These are phyloP conservation scores for Enteromius trimaculatus DNA, from an alignment of 2,797 vertebrate genomes.

Conservation along the genomic window DNA sequence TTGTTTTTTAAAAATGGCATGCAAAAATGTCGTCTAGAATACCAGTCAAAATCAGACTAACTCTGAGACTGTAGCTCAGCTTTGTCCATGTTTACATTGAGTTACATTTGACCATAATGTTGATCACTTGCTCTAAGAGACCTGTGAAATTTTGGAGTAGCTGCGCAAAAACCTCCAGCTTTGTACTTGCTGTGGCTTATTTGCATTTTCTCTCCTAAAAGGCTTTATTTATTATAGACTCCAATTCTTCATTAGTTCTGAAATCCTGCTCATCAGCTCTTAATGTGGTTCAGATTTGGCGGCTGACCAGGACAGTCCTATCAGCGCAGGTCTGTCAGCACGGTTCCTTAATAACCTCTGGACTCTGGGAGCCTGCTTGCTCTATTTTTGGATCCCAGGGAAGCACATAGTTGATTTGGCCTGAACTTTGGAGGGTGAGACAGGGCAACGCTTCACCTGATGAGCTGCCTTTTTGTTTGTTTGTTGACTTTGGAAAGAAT, in stretches of 20 bases:
- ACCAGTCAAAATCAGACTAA: background rate
- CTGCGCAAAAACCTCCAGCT: background rate
- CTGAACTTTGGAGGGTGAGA: slow-evolving; percentile 67
- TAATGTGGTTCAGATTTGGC: slow-evolving; percentile 11
- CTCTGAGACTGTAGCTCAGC: background rate
- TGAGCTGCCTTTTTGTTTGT: slow-evolving; percentile 26
- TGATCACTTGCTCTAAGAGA: background rate
- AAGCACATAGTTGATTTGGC: slow-evolving; percentile 60
- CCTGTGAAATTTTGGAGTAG: background rate
- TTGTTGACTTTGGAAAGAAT: slow-evolving; percentile 50
- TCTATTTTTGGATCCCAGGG: slow-evolving; percentile 73
- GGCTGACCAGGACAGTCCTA: background rate
- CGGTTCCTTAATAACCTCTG: slow-evolving; percentile 59
- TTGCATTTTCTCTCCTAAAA: background rate
- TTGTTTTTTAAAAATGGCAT: background rate
- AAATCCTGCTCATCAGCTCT: background rate
- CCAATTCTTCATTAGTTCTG: background rate
- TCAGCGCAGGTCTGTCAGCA: slow-evolving; percentile 55
- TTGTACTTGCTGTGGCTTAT: background rate
- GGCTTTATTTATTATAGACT: background rate
- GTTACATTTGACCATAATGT: background rate
- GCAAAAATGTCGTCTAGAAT: background rate
- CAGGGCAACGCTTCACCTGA: slow-evolving; percentile 50
- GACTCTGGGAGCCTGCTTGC: slow-evolving; percentile 52
- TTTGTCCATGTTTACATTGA: background rate